Conservation (phyloP, 2,113 vertebrate genomes). For the Sapayoa aenigma region DNA sequence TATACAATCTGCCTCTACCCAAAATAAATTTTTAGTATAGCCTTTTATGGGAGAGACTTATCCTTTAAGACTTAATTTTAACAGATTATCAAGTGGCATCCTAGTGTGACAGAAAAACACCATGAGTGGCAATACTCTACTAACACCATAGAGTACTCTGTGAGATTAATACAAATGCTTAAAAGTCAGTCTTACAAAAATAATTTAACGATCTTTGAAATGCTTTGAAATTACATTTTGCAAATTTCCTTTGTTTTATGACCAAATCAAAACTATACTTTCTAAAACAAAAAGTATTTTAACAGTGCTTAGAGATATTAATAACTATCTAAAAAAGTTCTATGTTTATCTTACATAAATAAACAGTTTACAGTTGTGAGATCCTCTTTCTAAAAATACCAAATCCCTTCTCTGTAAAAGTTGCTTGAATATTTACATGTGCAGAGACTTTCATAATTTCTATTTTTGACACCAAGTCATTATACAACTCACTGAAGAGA, state of each 20-base stretch:
- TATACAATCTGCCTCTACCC: neutral
- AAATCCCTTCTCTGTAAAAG: constrained; percentile 59
- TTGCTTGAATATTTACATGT: constrained; percentile 56
- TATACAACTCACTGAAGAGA: constrained; percentile 53
- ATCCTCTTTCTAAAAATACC: constrained; percentile 21
- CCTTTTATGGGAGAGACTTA: neutral
- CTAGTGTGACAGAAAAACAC: neutral
- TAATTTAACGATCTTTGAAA: neutral
- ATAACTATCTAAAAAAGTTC: neutral
- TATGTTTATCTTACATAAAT: constrained; percentile 41
- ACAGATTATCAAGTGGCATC: neutral
- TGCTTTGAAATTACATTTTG: neutral
- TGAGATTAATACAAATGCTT: neutral
- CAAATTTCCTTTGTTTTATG: neutral
- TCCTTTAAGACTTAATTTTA: neutral
- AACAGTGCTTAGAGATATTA: neutral
- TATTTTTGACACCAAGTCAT: constrained; percentile 66
- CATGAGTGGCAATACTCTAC: neutral
- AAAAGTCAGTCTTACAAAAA: neutral
- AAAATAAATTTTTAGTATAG: neutral
- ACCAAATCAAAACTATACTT: neutral
- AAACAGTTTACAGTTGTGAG: neutral
- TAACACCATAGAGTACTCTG: neutral
- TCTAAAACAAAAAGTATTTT: neutral
- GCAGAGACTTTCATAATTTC: constrained; percentile 56